phyloP scores from a whole-genome alignment of 2,113 vertebrate genomes.

The Garra rufa region DNA sequence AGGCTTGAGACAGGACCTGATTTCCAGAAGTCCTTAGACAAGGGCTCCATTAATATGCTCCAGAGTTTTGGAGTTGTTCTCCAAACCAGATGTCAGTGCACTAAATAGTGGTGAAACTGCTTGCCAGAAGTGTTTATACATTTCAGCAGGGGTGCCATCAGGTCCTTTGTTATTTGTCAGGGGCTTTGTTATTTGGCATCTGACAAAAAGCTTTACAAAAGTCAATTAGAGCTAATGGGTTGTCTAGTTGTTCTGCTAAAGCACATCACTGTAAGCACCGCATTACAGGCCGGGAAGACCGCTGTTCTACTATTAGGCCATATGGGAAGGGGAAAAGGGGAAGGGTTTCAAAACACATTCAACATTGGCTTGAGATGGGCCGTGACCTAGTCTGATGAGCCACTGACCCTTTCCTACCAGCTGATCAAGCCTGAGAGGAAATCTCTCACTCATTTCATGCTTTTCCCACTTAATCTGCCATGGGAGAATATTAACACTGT shows the following conservation, averaged over 20 bases:
- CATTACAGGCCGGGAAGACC: not conserved
- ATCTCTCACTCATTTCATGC: conserved; percentile 37
- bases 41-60: conserved; percentile 10
- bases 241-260: conserved; percentile 30
- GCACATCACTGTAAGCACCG: conserved; percentile 12
- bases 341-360: conserved; percentile 17
- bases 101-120: conserved; percentile 8
- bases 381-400: conserved; percentile 32
- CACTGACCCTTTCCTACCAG: conserved; percentile 13
- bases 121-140: conserved; percentile 18
- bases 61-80: conserved; percentile 2
- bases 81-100: conserved; percentile 30
- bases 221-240: conserved; percentile 31
- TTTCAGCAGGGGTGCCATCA: conserved; percentile 25
- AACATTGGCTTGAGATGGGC: conserved; percentile 14
- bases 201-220: conserved; percentile 40
- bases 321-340: not conserved
- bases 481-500: conserved; percentile 40
- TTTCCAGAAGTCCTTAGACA: not conserved
- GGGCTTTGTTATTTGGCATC: conserved; percentile 39
- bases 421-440: conserved; percentile 41
- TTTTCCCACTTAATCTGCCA: conserved; percentile 43
- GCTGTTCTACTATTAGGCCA: not conserved
- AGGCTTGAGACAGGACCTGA: not conserved
- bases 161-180: conserved; percentile 26